phyloP scores from a whole-genome alignment of 2,888 invertebrate species.

The Listrodromus nycthemerus region DNA sequence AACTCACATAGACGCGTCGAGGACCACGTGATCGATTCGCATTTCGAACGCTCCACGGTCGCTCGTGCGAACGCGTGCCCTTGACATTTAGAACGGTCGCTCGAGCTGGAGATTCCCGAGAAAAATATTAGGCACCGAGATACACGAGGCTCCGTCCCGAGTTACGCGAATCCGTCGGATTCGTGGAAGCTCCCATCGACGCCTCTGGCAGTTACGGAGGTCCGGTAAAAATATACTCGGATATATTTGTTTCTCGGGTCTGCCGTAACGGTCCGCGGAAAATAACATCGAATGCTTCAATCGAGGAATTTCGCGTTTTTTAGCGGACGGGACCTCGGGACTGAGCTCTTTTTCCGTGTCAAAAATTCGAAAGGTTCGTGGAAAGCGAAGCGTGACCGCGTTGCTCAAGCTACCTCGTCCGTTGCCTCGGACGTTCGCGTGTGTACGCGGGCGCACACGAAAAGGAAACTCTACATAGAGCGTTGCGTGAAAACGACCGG shows the following conservation, averaged over 20 bases:
- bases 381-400: slow-evolving; percentile 59
- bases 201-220: neutral
- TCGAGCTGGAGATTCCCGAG: slow-evolving; percentile 16
- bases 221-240: neutral
- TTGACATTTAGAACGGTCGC: slow-evolving; percentile 48
- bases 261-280: neutral
- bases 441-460: neutral
- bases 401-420: slow-evolving; percentile 47
- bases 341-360: slow-evolving; percentile 52
- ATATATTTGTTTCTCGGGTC: neutral
- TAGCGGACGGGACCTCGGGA: neutral
- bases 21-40: slow-evolving; percentile 47
- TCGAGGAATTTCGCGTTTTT: slow-evolving; percentile 15
- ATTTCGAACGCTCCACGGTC: slow-evolving; percentile 24
- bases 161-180: neutral
- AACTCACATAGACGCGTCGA: neutral
- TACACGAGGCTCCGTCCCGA: neutral
- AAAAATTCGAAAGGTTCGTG: slow-evolving; percentile 65
- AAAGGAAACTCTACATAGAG: slow-evolving; percentile 22
- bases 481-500: slow-evolving; percentile 41
- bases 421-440: neutral
- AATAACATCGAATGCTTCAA: neutral
- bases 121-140: slow-evolving; percentile 8
- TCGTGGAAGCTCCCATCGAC: neutral
- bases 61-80: slow-evolving; percentile 26